These are phyloP conservation scores for Halcyon malimbica DNA, from an alignment of 2,113 vertebrate genomes.

Conservation along the genomic window DNA sequence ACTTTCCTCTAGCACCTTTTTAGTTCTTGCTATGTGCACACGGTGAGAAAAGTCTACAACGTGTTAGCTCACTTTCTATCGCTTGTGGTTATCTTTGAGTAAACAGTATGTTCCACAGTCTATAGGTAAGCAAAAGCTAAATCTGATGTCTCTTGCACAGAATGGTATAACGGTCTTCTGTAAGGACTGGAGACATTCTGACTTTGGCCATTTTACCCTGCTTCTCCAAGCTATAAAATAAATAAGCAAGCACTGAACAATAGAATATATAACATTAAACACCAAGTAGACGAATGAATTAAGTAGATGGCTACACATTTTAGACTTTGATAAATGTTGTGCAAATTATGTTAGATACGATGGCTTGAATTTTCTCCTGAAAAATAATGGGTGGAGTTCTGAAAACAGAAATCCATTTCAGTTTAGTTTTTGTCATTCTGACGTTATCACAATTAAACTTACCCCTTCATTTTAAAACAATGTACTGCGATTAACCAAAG, in stretches of 20 bases:
- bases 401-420: not conserved
- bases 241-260: not conserved
- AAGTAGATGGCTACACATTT: not conserved
- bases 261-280: not conserved
- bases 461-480: not conserved
- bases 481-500: rapidly evolving
- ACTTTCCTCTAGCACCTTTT: not conserved
- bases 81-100: not conserved
- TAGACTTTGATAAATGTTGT: not conserved
- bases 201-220: not conserved
- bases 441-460: not conserved
- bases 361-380: not conserved
- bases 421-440: not conserved
- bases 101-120: not conserved
- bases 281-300: not conserved
- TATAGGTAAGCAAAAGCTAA: not conserved
- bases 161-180: not conserved
- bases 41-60: not conserved
- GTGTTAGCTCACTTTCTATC: not conserved
- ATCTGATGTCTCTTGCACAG: not conserved
- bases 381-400: not conserved
- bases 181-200: not conserved
- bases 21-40: not conserved
- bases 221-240: not conserved
- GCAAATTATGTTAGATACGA: not conserved